Conservation (phyloP, 1,140 invertebrate genomes). For the Aphidius ervi region DNA sequence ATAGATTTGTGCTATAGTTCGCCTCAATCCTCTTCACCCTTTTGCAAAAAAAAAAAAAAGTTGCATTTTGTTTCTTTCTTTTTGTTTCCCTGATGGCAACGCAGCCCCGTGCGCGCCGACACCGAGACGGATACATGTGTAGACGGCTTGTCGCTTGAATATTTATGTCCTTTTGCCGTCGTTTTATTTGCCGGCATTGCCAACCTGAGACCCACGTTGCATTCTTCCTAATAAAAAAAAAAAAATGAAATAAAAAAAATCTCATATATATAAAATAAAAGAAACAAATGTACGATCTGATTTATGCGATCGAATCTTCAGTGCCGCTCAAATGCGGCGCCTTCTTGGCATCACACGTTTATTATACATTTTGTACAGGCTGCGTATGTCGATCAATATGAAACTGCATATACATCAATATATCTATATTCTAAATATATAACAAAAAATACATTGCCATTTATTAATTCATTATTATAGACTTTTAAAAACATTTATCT, state of each 20-base stretch:
- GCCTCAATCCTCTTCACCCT: too few species aligned
- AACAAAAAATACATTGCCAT: too few species aligned
- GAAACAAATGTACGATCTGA: constrained; percentile 31
- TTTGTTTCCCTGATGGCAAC: background rate
- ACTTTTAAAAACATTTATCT: too few species aligned
- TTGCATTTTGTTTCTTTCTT: too few species aligned
- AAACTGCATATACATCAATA: too few species aligned
- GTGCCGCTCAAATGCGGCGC: constrained; percentile 29
- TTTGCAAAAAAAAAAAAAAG: background rate
- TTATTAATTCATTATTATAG: too few species aligned
- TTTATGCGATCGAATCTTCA: constrained; percentile 39
- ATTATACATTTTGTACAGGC: too few species aligned
- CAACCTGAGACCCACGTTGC: constrained; percentile 18
- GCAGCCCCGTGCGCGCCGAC: constrained; percentile 20
- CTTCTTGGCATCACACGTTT: too few species aligned
- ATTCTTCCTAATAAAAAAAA: constrained; percentile 27
- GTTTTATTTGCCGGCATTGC: background rate
- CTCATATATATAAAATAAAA: background rate
- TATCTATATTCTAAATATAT: too few species aligned
- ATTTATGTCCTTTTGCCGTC: constrained; percentile 35
- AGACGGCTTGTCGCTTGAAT: constrained; percentile 41
- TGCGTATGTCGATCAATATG: too few species aligned
- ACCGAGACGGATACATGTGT: constrained; percentile 34
- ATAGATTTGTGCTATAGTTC: too few species aligned
- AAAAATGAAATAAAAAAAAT: constrained; percentile 6